Evolutionary conservation across 2,888 invertebrate genomes (phyloP).

Genomic region (Nematopogon swammerdamellus): DNA sequence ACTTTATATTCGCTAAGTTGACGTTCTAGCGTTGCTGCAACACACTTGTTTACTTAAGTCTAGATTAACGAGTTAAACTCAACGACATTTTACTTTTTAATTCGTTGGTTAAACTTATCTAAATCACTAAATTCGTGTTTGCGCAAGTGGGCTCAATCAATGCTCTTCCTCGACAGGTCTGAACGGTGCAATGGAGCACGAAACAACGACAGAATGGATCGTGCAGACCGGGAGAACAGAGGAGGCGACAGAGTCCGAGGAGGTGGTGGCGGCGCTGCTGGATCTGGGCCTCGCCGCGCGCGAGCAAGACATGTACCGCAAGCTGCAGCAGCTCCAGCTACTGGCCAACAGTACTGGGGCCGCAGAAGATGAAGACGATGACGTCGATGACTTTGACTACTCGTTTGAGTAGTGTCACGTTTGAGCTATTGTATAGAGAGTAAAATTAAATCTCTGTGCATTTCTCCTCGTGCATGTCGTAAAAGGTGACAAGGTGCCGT

Average conservation of each 20-base stretch:
- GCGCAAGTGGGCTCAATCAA: too few species aligned
- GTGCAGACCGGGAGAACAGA: constrained; percentile 24
- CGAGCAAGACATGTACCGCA: constrained; percentile 24
- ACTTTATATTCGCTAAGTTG: too few species aligned
- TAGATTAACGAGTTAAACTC: too few species aligned
- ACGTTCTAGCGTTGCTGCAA: too few species aligned
- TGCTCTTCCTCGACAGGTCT: constrained; percentile 19
- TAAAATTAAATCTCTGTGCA: too few species aligned
- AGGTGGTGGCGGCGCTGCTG: neutral
- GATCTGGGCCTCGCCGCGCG: constrained; percentile 1
- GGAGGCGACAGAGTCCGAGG: constrained; percentile 12
- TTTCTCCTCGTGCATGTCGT: too few species aligned
- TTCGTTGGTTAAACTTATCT: too few species aligned
- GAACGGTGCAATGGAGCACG: constrained; percentile 27
- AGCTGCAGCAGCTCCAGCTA: constrained; percentile 31
- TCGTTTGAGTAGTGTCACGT: neutral
- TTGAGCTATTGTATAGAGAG: too few species aligned
- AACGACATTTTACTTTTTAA: too few species aligned
- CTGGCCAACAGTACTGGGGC: constrained; percentile 26
- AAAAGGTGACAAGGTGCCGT: too few species aligned
- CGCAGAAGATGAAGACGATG: constrained; percentile 22
- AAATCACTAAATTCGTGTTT: too few species aligned
- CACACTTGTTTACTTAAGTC: too few species aligned
- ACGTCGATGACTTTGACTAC: constrained; percentile 36
- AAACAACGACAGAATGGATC: constrained; percentile 31